phyloP scores from a whole-genome alignment of 1,140 invertebrate species.

The Xylocopa sonorina region DNA sequence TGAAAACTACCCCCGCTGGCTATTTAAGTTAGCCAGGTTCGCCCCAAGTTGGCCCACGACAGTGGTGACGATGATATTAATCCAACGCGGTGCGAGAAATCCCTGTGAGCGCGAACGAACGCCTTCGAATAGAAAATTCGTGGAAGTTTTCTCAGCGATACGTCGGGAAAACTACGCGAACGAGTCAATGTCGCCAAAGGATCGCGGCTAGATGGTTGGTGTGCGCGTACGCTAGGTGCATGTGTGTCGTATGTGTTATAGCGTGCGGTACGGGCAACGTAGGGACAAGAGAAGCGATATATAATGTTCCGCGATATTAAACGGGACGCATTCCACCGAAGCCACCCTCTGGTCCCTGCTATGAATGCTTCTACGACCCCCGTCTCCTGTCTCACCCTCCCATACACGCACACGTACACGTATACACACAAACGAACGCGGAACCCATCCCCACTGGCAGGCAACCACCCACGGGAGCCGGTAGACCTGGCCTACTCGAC shows the following conservation, averaged over 20 bases:
- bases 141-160: slow-evolving; percentile 12
- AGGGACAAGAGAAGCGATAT: slow-evolving; percentile 80
- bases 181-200: slow-evolving; percentile 46
- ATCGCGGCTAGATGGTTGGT: slow-evolving; percentile 24
- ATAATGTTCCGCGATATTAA: slow-evolving; percentile 83
- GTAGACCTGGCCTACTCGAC: slow-evolving; percentile 63
- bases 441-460: slow-evolving; percentile 2
- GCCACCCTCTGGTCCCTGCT: slow-evolving; percentile 77
- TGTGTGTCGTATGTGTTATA: slow-evolving; percentile 58
- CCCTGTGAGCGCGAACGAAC: slow-evolving; percentile 11
- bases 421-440: not conserved
- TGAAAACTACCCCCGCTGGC: too few relatives aligned
- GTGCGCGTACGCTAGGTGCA: slow-evolving; percentile 27
- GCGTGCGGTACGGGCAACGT: slow-evolving; percentile 60
- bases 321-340: slow-evolving; percentile 81
- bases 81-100: not conserved
- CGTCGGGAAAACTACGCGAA: slow-evolving; percentile 44
- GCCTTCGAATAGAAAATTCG: slow-evolving; percentile 35
- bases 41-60: not conserved
- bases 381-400: slow-evolving; percentile 61
- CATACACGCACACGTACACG: not conserved
- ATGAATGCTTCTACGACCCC: slow-evolving; percentile 78
- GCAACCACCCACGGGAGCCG: slow-evolving; percentile 32
- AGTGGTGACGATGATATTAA: not conserved
- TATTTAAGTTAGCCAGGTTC: not conserved